These are phyloP conservation scores for Danionella cerebrum DNA, from an alignment of 2,113 vertebrate species.

Conservation along the genomic window DNA sequence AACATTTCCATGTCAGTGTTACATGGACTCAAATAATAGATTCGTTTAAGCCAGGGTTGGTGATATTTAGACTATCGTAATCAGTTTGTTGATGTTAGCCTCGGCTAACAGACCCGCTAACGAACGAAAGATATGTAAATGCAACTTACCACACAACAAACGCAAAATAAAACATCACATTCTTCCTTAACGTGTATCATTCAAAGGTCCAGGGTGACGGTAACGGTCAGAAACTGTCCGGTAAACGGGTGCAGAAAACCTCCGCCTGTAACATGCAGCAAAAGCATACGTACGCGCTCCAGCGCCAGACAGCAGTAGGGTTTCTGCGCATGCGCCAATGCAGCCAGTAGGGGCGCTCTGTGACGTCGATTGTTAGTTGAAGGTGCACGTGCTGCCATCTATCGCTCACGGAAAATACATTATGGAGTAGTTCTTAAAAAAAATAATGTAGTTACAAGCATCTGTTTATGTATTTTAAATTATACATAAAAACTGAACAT, in stretches of 20 bases:
- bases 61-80: too few species aligned
- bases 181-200: neutral
- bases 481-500: too few species aligned
- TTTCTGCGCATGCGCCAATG: neutral
- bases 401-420: neutral
- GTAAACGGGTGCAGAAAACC: slow-evolving; percentile 1
- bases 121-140: neutral
- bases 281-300: neutral
- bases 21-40: too few species aligned
- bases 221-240: neutral
- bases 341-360: neutral
- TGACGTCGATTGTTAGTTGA: too few species aligned
- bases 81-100: slow-evolving; percentile 11
- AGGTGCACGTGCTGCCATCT: slow-evolving; percentile 1
- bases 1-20: too few species aligned
- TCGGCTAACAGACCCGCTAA: slow-evolving; percentile 10
- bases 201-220: neutral
- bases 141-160: slow-evolving; percentile 3
- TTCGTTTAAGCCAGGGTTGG: too few species aligned
- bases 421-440: too few species aligned
- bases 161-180: neutral
- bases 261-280: neutral
- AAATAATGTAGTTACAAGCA: too few species aligned
- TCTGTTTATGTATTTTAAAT: too few species aligned
- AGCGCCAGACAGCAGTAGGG: neutral